A percentile compares a stretch with the other conserved stretches of the same genome.
Conservation (phyloP, 2,113 vertebrate species). For the Corvus cornix region DNA sequence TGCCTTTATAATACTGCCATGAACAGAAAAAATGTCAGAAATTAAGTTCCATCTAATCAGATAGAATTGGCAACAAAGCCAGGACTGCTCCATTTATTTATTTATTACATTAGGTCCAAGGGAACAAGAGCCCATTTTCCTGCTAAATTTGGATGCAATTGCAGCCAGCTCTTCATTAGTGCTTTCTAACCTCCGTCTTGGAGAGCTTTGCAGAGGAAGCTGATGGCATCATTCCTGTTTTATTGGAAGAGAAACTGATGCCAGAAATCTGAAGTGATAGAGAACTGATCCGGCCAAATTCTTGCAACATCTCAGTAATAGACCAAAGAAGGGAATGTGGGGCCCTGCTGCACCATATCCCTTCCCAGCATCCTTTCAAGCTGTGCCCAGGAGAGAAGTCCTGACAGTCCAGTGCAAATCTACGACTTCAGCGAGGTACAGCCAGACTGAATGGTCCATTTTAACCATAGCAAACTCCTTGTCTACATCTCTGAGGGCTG, state of each 20-base stretch:
- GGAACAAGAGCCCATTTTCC: slow-evolving; percentile 36
- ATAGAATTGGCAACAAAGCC: slow-evolving; percentile 18
- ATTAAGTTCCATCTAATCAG: slow-evolving; percentile 42
- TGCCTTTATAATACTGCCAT: neutral
- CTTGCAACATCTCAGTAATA: neutral
- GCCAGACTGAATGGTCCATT: neutral
- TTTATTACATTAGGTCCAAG: slow-evolving; percentile 40
- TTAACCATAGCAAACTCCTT: neutral
- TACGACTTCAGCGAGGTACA: neutral
- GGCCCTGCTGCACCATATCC: neutral
- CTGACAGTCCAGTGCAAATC: neutral
- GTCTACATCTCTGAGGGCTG: neutral
- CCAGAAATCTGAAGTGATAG: neutral
- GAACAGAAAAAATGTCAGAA: slow-evolving; percentile 16
- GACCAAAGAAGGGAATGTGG: neutral
- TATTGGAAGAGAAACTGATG: neutral
- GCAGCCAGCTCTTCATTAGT: slow-evolving; percentile 35
- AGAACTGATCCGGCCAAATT: neutral
- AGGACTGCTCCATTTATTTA: slow-evolving; percentile 28
- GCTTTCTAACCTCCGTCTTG: slow-evolving; percentile 15
- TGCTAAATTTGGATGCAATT: slow-evolving; percentile 43
- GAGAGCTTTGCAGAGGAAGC: neutral
- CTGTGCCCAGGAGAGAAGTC: neutral
- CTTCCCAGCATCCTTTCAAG: accelerated
- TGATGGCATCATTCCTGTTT: neutral